Evolutionary conservation across 2,888 invertebrate species (phyloP).

Genomic region (Watsonalla binaria): DNA sequence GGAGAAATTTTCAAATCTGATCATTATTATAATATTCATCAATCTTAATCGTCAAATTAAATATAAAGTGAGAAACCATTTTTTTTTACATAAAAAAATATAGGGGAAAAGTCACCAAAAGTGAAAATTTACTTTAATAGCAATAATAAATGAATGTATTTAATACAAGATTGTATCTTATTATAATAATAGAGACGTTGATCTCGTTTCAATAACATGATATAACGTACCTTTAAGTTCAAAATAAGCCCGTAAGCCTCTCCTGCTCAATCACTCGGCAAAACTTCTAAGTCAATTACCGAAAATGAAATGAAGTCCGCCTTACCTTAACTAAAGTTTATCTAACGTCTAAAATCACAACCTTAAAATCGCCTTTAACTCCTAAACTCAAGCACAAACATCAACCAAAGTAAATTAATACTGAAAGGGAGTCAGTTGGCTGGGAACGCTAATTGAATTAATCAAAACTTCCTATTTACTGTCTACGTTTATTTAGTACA

Average conservation of each 20-base stretch:
- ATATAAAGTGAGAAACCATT: too few relatives aligned
- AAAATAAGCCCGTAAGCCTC: not conserved
- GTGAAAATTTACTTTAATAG: too few relatives aligned
- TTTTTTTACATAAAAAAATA: too few relatives aligned
- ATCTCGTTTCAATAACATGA: too few relatives aligned
- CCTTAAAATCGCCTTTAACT: not conserved
- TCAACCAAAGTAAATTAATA: constrained; percentile 25
- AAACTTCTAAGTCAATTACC: not conserved
- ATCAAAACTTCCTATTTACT: constrained; percentile 24
- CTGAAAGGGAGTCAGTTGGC: constrained; percentile 22
- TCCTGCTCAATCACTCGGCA: not conserved
- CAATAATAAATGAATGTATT: too few relatives aligned
- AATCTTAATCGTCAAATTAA: too few relatives aligned
- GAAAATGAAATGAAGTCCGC: not conserved
- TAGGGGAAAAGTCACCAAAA: too few relatives aligned
- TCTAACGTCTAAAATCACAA: not conserved
- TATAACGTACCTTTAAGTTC: too few relatives aligned
- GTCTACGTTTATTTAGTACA: constrained; percentile 11
- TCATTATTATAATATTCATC: too few relatives aligned
- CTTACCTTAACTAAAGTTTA: not conserved
- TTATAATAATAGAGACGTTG: too few relatives aligned
- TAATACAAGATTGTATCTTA: too few relatives aligned
- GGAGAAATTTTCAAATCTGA: too few relatives aligned
- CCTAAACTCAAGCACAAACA: constrained; percentile 4
- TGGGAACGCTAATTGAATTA: constrained; percentile 37